These are phyloP conservation scores for Salticus scenicus DNA, from an alignment of 2,888 invertebrate genomes.

Conservation along the genomic window DNA sequence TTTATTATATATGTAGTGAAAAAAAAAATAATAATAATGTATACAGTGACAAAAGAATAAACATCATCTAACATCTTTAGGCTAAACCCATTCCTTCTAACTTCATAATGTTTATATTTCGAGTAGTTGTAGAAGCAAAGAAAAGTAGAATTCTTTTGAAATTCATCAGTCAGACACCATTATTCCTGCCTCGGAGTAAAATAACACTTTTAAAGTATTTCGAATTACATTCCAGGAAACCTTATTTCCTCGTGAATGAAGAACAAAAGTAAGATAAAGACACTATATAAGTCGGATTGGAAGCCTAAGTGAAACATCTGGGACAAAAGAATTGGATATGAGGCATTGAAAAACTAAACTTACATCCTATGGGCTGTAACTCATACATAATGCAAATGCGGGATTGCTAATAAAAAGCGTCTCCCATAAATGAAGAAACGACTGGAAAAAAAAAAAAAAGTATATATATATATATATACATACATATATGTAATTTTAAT, in stretches of 20 bases:
- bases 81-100: no score
- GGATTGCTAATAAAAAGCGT: background rate
- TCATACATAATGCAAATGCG: constrained; percentile 49
- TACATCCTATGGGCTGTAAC: constrained; percentile 21
- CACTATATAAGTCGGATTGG: constrained; percentile 27
- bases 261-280: constrained; percentile 15
- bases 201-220: constrained; percentile 28
- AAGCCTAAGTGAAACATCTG: constrained; percentile 32
- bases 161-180: background rate
- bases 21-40: no score
- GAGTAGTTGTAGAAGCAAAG: no score
- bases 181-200: background rate
- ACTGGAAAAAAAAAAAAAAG: background rate
- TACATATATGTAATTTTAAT: background rate
- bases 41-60: no score
- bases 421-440: background rate
- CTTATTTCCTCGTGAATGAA: constrained; percentile 25
- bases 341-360: constrained; percentile 32
- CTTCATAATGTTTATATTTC: no score
- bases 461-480: no score
- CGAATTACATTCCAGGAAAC: constrained; percentile 33
- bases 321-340: constrained; percentile 38
- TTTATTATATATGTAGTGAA: no score
- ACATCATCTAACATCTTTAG: no score
- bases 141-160: background rate